A percentile compares a stretch with the other conserved stretches of the same genome.
Conservation (phyloP, 1,140 invertebrate species). For the Rhagoletis zephyria region DNA sequence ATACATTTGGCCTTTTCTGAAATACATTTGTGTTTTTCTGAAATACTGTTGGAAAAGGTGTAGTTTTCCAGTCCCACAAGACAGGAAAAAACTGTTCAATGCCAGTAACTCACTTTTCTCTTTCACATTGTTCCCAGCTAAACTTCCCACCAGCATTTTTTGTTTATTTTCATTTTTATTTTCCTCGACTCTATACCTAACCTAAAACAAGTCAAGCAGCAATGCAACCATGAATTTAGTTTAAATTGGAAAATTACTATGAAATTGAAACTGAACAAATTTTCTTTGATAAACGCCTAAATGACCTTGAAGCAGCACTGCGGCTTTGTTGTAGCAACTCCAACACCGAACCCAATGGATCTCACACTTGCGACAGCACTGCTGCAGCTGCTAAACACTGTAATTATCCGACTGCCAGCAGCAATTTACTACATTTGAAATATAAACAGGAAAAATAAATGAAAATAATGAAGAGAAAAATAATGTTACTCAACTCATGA, state of each 20-base stretch:
- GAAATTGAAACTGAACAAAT: not conserved
- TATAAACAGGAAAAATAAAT: not conserved
- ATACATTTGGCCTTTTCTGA: too few relatives aligned
- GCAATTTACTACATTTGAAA: not conserved
- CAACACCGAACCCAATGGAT: not conserved
- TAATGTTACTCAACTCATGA: slow-evolving; percentile 10
- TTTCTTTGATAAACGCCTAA: not conserved
- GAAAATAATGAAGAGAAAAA: not conserved
- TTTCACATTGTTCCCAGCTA: not conserved
- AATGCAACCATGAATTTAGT: not conserved
- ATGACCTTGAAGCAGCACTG: slow-evolving; percentile 13
- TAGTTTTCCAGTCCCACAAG: not conserved
- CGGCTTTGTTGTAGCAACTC: not conserved
- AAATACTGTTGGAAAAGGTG: too few relatives aligned
- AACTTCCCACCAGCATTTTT: not conserved
- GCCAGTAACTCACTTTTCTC: not conserved
- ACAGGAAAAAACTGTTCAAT: not conserved
- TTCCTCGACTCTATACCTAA: not conserved
- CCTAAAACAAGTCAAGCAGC: not conserved
- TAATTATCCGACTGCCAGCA: slow-evolving; percentile 5
- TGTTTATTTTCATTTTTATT: too few relatives aligned
- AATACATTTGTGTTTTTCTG: too few relatives aligned
- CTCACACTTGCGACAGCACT: not conserved
- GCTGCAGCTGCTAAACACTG: not conserved
- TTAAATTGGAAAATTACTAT: not conserved